Evolutionary conservation across 2,113 vertebrate genomes (phyloP), one percentile per base, ranked within the genome.

Genomic region (Syngnathoides biaculeatus): DNA sequence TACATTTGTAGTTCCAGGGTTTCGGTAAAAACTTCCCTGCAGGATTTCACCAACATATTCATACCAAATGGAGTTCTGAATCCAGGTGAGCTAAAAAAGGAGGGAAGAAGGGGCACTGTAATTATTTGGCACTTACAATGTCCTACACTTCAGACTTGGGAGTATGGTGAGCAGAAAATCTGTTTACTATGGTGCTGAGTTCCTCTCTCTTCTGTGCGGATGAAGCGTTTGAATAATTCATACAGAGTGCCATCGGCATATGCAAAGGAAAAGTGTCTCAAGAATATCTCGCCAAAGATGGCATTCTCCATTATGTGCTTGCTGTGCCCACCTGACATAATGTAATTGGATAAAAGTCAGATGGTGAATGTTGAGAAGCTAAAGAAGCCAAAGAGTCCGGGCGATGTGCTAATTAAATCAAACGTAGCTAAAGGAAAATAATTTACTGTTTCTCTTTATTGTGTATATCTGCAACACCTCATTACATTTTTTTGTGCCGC

Each of bases 171-270:
- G 89, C 88, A 92, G 87, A 91, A 88, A 92, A 91, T 92, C 86
- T 90, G 90, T 92, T 92, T 92, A 90, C 90, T 85, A 86, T 86
- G 81, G 88, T 91, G 84, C 89, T 83, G 73, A 84, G 86, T 84
- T 86, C 82, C 79, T 81, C 79, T 77, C 87, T 86, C 79, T 73
- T 89, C 75, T 83, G 82, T 79, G 86, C 69, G 84, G 84, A 84
- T 71, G 81, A 59, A 86, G 79, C 77, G 63, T 86, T 81, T 92
- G 92, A 93, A 92, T 92, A 91, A 93, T 92, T 92, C 90, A 93
- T 91, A 69, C 67, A 64, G 81, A 85, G 76, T 82, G 89, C 89
- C 88, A 89, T 82, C 80, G 89, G 89, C 88, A 84, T 88, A 78
- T 82, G 86, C 74, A 77, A 69, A 56, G 77, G 68, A 78, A 87